Evolutionary conservation across 2,113 vertebrate genomes (phyloP).

Genomic region (Heterochromis multidens): DNA sequence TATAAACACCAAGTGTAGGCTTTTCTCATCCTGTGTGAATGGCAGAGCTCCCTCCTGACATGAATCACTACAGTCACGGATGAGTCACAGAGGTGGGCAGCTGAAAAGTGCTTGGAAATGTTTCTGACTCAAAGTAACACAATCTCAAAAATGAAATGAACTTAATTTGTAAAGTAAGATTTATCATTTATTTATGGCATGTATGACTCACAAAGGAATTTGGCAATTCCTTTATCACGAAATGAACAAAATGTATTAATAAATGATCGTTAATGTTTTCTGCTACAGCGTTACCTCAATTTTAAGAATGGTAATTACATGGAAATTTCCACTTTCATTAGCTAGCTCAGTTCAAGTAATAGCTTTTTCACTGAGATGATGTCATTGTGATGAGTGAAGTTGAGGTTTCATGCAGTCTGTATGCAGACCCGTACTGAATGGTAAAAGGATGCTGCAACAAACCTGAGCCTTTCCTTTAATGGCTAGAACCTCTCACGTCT

Average conservation of each 20-base stretch:
- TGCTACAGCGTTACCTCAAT: not conserved
- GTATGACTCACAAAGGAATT: not conserved
- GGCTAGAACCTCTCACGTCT: not conserved
- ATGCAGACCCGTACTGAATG: not conserved
- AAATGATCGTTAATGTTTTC: constrained; percentile 24
- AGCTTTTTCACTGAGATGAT: constrained; percentile 16
- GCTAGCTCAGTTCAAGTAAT: constrained; percentile 41
- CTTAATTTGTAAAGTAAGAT: not conserved
- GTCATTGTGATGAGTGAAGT: constrained; percentile 12
- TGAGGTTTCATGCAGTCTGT: not conserved
- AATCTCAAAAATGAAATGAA: not conserved
- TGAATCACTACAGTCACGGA: not conserved
- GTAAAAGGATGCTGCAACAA: not conserved
- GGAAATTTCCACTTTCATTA: constrained; percentile 57
- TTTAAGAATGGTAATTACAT: constrained; percentile 46
- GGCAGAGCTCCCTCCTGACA: not conserved
- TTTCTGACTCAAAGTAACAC: not conserved
- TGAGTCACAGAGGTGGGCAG: not conserved
- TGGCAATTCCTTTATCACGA: constrained; percentile 2
- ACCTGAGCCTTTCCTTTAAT: constrained; percentile 8
- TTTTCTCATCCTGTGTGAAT: not conserved
- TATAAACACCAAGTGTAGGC: not conserved
- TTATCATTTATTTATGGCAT: not conserved
- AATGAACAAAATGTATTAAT: not conserved
- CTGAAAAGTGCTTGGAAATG: not conserved